Conservation (phyloP, 1,140 invertebrate genomes). For the Ectropis grisescens region DNA sequence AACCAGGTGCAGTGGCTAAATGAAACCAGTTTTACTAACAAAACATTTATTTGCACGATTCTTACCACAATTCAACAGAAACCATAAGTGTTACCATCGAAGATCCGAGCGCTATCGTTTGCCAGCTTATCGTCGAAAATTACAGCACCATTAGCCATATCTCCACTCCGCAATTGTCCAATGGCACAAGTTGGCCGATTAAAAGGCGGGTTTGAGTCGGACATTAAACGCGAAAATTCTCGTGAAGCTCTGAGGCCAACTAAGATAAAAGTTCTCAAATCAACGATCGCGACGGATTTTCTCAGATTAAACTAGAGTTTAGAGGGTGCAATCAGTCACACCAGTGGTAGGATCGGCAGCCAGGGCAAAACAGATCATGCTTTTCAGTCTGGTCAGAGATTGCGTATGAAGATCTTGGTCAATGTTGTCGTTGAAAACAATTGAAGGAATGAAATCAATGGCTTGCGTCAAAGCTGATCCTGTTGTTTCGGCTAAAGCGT, state of each 20-base stretch:
- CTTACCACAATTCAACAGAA: too few relatives aligned
- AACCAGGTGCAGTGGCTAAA: too few relatives aligned
- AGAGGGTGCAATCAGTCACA: constrained; percentile 23
- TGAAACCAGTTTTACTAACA: too few relatives aligned
- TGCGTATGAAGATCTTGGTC: constrained; percentile 13
- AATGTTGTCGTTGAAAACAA: constrained; percentile 36
- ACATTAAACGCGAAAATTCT: constrained; percentile 16
- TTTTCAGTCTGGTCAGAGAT: constrained; percentile 18
- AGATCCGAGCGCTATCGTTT: too few relatives aligned
- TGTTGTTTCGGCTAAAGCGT: constrained; percentile 18
- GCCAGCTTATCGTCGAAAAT: constrained; percentile 17
- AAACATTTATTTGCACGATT: too few relatives aligned
- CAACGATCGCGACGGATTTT: constrained; percentile 8
- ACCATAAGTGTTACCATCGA: too few relatives aligned
- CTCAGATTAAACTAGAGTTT: constrained; percentile 2
- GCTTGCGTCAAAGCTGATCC: constrained; percentile 20
- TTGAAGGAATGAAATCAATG: constrained; percentile 41
- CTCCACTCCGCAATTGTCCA: constrained; percentile 22
- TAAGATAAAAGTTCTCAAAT: constrained; percentile 20
- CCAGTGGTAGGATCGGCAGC: constrained; percentile 26
- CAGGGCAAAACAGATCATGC: constrained; percentile 36
- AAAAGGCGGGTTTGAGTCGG: constrained; percentile 17
- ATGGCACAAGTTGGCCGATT: constrained; percentile 32
- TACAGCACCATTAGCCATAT: constrained; percentile 14
- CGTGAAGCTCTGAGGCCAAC: constrained; percentile 10